Conservation (phyloP, 2,797 vertebrate genomes). For the Holocentrus rufus region DNA sequence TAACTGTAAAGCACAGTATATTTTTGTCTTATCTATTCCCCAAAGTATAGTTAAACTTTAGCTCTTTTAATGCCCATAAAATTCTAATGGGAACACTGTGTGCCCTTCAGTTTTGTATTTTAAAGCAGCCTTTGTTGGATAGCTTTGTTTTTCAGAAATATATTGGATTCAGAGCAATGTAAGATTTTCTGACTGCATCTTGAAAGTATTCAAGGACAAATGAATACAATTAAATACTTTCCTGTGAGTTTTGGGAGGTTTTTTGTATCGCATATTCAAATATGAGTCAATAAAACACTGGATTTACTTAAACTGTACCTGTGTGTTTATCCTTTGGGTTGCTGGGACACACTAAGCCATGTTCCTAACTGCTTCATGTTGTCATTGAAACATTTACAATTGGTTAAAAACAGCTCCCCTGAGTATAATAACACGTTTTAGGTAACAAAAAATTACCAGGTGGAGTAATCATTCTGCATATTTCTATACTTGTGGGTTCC, state of each 20-base stretch:
- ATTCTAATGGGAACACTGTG: neutral
- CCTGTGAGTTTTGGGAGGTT: conserved; percentile 30
- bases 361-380: conserved; percentile 21
- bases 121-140: conserved; percentile 2
- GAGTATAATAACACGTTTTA: neutral
- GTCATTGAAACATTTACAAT: conserved; percentile 23
- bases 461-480: neutral
- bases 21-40: neutral
- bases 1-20: neutral
- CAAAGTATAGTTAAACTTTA: conserved; percentile 22
- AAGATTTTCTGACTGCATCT: conserved; percentile 28
- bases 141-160: conserved; percentile 30
- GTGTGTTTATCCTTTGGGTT: conserved; percentile 18
- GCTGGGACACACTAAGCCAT: neutral
- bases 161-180: conserved; percentile 33
- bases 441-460: conserved; percentile 6
- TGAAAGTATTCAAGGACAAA: conserved; percentile 11
- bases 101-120: conserved; percentile 18
- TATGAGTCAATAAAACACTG: conserved; percentile 77
- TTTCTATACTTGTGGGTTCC: conserved; percentile 9
- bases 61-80: conserved; percentile 34
- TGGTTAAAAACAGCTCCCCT: neutral
- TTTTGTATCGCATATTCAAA: conserved; percentile 38
- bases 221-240: conserved; percentile 22
- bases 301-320: conserved; percentile 59